Base-by-base conservation (phyloP, 2,113 vertebrate species). In the Ranitomeya imitator region DNA sequence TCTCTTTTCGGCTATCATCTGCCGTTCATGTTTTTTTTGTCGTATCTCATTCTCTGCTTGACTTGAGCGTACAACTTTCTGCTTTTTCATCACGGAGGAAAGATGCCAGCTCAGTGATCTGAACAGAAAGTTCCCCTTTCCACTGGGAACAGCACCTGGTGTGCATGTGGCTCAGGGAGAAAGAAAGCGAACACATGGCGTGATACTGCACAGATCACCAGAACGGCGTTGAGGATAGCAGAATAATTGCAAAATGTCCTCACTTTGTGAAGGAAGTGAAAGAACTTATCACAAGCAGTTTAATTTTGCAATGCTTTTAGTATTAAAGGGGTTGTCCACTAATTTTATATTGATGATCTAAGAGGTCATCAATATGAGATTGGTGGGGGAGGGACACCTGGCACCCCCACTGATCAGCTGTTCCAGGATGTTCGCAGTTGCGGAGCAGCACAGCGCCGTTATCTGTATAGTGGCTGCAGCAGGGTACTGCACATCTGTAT, bases 91-190 rank as follows among this genome's bases (percentile, higher is more conserved):
- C 69, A 76, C 69, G 67, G 21, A 84, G 82, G 31, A 77, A 63
- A 86, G 57, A 77, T 78, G 85, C 71, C 71, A 86, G 71, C 71
- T 86, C 73, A 61, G 55, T 86, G 85, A 86, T 77, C 85, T 52
- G 85, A 77, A 86, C 73, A 77, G 73, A 86, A 86, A 86, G 73
- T 78, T 86, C 57, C 84, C 57, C 63, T 86, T 86, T 86, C 83
- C 73, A 78, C 71, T 86, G 85, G 85, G 85, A 78, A 86, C 73
- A 78, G 73, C 85, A 86, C 85, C 85, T 86, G 85, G 71, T 78
- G 73, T 60, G 52, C 84, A 74, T 74, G 84, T 74, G 84, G 54
- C 37, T 60, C 45, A 52, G 21, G 19, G 45, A 51, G 78, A 51
- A 59, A 76, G 37, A n/a, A 78, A 63, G 5, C 7, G 2, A 85